Evolutionary conservation across 2,797 vertebrate species (phyloP).

Genomic region (Rhyacichthys aspro): DNA sequence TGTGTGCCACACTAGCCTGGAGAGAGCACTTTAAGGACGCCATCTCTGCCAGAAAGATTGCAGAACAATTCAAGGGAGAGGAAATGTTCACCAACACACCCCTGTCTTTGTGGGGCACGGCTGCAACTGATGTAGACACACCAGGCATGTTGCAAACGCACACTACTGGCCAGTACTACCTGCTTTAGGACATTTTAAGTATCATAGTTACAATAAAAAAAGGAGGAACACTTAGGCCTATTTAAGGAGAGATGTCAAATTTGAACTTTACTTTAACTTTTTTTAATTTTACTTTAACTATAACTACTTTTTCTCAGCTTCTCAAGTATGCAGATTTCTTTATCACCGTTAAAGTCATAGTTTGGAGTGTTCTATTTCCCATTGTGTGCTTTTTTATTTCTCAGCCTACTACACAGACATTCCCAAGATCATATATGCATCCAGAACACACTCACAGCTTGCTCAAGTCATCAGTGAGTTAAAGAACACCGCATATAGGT

Average conservation of each 20-base stretch:
- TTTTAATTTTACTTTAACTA: no score
- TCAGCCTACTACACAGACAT: conserved; percentile 88
- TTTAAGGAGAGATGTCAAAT: no score
- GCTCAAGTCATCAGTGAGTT: conserved; percentile 90
- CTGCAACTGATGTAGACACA: conserved; percentile 72
- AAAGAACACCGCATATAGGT: conserved; percentile 93
- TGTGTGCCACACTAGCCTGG: conserved; percentile 93
- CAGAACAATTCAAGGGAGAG: conserved; percentile 72
- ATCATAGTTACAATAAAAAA: no score
- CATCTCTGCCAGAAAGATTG: conserved; percentile 86
- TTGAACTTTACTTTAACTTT: no score
- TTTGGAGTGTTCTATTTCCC: background rate
- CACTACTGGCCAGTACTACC: no score
- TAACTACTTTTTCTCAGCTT: no score
- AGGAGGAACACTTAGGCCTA: no score
- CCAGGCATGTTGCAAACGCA: conserved; percentile 70
- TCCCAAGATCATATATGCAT: conserved; percentile 96
- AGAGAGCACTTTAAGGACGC: conserved; percentile 86
- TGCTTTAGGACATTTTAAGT: no score
- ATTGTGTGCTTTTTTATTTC: conserved; percentile 26
- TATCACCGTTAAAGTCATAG: no score
- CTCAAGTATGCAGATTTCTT: no score
- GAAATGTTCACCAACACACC: conserved; percentile 79
- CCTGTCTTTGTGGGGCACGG: conserved; percentile 83
- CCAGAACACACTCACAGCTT: conserved; percentile 95